These are phyloP conservation scores for Chascanopsetta lugubris DNA, from an alignment of 2,113 vertebrate species.

Conservation along the genomic window DNA sequence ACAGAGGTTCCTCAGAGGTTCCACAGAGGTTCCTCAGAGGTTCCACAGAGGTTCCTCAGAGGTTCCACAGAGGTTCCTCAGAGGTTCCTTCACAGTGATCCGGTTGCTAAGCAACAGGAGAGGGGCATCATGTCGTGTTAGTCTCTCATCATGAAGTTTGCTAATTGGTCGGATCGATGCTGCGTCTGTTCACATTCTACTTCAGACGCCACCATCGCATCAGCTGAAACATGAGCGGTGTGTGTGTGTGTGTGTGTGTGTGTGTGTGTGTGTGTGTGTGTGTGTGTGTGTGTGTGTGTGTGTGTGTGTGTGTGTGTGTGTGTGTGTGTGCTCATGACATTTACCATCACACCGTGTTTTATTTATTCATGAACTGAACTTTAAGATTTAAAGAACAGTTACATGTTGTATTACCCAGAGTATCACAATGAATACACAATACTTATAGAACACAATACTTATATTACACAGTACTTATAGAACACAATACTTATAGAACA, in stretches of 20 bases:
- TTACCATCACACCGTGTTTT: no score
- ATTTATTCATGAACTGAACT: no score
- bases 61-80: not conserved
- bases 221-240: not conserved
- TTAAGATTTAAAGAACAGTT: no score
- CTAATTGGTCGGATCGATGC: constrained; percentile 31
- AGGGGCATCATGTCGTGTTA: constrained; percentile 7
- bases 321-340: constrained; percentile 6
- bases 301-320: not conserved
- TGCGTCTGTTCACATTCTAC: not conserved
- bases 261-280: not conserved
- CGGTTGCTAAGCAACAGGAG: constrained; percentile 73
- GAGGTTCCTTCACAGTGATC: constrained; percentile 41
- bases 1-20: no score
- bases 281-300: constrained; percentile 4
- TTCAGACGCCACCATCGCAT: not conserved
- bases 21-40: no score
- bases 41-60: no score
- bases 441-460: no score
- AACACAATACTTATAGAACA: no score
- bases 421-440: no score
- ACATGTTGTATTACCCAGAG: no score
- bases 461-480: no score
- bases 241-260: not conserved
- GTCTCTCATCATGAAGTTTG: constrained; percentile 29